Base-by-base conservation (phyloP, 2,888 invertebrate species). In the Cerceris rybyensis region DNA sequence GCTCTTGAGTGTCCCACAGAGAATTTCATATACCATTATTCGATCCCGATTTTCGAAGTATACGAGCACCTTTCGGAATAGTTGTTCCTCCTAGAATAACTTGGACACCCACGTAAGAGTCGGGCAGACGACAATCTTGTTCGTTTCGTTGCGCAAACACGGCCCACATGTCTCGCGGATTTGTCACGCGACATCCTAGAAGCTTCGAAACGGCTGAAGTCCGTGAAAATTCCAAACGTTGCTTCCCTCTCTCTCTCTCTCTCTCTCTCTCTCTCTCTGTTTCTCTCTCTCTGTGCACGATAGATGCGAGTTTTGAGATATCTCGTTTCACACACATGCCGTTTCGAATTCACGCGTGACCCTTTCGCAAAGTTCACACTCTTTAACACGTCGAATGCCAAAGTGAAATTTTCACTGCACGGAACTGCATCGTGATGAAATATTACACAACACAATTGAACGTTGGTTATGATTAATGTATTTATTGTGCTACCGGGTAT, bases 91-190 rank as follows among this genome's bases (percentile, higher is more conserved):
- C 14, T 63, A 64, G 59, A 70, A 70, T 67, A 28, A 50, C 63
- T 58, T 49, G 63, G 41, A 54, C 78, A 68, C 78, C 77, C 65
- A 76, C 78, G 69, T 79, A 49, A 60, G 39, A 46, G 60, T 42
- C 68, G 77, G 13, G 17, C 17, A 14, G 78, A 61, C 78, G 69
- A 77, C 71, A 64, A 78, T 77, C 67, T 77, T 69, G 61, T 64
- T 54, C 64, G 68, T 64, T 74, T 57, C 16, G 69, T 80, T 79
- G 78, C 83, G 84, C 75, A 81, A 84, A 76, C 77, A 76, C 87
- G 82, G 85, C 89, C 87, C 87, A 88, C 89, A 85, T 86, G 71
- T 71, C 79, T 83, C 79, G 75, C 81, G 87, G 85, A 88, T 87
- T 86, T 87, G 89, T 88, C 88, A 87, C 83, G 81, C 80, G 79